Evolutionary conservation across 2,113 vertebrate genomes (phyloP).

Genomic region (Microtus oregoni): DNA sequence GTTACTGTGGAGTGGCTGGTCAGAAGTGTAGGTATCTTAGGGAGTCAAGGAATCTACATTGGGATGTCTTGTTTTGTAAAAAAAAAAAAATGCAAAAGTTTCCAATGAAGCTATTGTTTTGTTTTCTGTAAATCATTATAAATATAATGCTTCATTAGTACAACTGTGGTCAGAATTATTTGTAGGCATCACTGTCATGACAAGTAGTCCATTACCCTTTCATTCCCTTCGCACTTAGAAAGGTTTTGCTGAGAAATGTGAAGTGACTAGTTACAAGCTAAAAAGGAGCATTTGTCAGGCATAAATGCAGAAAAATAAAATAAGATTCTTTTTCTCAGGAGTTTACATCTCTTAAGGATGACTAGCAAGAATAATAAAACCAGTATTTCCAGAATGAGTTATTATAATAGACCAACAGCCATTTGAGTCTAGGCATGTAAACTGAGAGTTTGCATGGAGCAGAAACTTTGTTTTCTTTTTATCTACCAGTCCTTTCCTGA

Average conservation of each 20-base stretch:
- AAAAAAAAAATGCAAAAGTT: not conserved
- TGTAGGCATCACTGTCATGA: not conserved
- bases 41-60: not conserved
- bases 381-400: not conserved
- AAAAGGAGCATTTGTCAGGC: not conserved
- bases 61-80: not conserved
- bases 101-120: not conserved
- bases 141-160: slow-evolving; percentile 14
- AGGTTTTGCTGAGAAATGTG: not conserved
- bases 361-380: not conserved
- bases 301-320: slow-evolving; percentile 3
- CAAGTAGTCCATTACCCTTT: not conserved
- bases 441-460: not conserved
- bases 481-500: not conserved
- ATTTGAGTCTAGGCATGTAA: not conserved
- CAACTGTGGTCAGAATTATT: not conserved
- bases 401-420: not conserved
- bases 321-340: not conserved
- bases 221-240: not conserved
- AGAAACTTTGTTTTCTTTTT: slow-evolving; percentile 20
- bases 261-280: not conserved
- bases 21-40: not conserved
- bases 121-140: not conserved
- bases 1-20: not conserved
- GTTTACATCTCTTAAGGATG: not conserved